Conservation (phyloP, 2,113 vertebrate species). For the Psammodynastes pulverulentus region DNA sequence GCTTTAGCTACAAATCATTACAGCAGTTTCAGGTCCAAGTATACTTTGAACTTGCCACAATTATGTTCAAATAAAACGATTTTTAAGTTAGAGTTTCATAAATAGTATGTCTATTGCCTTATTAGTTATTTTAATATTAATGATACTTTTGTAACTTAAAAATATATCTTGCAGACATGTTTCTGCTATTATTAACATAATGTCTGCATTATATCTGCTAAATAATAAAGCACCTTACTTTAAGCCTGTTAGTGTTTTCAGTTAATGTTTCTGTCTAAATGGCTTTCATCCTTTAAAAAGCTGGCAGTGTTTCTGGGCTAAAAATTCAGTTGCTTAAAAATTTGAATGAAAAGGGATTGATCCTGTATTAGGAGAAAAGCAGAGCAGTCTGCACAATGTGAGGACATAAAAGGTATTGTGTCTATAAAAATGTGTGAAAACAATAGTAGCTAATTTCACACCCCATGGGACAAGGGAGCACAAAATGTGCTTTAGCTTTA, state of each 20-base stretch:
- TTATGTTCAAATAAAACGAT: neutral
- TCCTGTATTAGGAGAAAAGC: slow-evolving; percentile 62
- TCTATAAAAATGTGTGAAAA: slow-evolving; percentile 72
- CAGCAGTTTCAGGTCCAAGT: neutral
- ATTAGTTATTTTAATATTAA: neutral
- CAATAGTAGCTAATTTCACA: slow-evolving; percentile 81
- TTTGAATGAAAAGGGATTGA: slow-evolving; percentile 58
- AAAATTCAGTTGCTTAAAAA: slow-evolving; percentile 68
- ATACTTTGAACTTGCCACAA: neutral
- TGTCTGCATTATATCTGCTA: slow-evolving; percentile 16
- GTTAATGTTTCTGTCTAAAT: slow-evolving; percentile 36
- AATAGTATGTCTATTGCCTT: neutral
- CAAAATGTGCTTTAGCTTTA: slow-evolving; percentile 73
- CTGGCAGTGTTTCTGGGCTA: slow-evolving; percentile 36
- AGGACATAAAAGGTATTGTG: slow-evolving; percentile 76
- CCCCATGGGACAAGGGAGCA: slow-evolving; percentile 70
- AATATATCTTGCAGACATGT: neutral
- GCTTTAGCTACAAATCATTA: neutral
- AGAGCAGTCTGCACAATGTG: slow-evolving; percentile 62
- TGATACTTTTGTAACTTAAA: neutral
- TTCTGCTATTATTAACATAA: neutral
- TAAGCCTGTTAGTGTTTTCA: slow-evolving; percentile 29
- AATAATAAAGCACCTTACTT: slow-evolving; percentile 14
- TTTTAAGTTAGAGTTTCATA: neutral
- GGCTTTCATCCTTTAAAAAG: neutral